Base-by-base conservation (phyloP, 2,797 vertebrate genomes). In the Squalus acanthias region DNA sequence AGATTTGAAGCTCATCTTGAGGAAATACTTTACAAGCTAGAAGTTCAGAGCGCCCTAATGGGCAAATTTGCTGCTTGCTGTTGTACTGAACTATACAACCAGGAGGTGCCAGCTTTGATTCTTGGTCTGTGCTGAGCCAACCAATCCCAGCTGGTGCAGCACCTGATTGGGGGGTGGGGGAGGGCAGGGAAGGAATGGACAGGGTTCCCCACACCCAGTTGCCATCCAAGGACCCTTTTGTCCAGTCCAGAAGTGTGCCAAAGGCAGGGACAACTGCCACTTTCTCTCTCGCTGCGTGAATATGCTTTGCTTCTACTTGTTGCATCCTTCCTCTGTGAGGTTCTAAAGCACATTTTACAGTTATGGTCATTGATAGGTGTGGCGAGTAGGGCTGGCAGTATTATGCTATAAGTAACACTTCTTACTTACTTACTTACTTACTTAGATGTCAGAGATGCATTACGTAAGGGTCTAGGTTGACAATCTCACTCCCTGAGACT, bases 191-290 rank as follows among this genome's bases (percentile, higher is more conserved):
- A 96, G 26, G 53, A 89, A 2, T n/a, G 15, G 29, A 17, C 60
- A 91, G 1, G 97, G 97, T 97, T 97, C 97, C 97, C 97, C 97
- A 96, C 96, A 97, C 96, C 97, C 97, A 96, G 96, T 96, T 97
- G 97, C 97, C 97, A 96, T 96, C 97, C 91, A 96, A 96, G 96
- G 97, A 96, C 88, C 10, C 29, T 24, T 63, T 6, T 4, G 3
- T 13, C 50, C 53, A 89, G 22, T 33, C 88, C 20, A 29, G 53
- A 24, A 29, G 3, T 60, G 53, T 89, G 10, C 53, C 53, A 91
- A 57, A 85, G 79, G 79, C 46, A 85, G 46, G 13, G 57, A n/a
- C 57, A 65, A 91, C 1, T 33, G 10, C 33, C 53, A 15, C 65
- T 39, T n/a, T 60, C 6, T 91, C 33, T 76, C 72, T 29, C n/a